Percentiles rank a stretch among this genome's conserved stretches.
Conservation (phyloP, 2,888 invertebrate genomes). For the Hyposoter dolosus region DNA sequence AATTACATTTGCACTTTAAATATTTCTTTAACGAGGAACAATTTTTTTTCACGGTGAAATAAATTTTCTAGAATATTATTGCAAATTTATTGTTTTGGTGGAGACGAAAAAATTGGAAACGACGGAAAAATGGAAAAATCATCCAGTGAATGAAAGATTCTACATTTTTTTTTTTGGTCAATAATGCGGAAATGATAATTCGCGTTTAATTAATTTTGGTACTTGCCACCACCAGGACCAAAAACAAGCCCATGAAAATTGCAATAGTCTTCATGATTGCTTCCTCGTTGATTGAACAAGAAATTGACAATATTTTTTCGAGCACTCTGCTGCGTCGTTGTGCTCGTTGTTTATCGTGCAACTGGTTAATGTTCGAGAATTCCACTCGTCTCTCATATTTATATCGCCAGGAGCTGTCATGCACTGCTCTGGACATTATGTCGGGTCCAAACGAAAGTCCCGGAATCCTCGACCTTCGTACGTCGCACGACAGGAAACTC, state of each 20-base stretch:
- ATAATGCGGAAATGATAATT: neutral
- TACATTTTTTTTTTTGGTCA: neutral
- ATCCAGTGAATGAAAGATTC: neutral
- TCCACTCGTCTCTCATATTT: constrained; percentile 46
- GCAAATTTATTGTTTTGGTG: neutral
- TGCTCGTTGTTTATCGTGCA: constrained; percentile 12
- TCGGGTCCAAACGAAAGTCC: constrained; percentile 2
- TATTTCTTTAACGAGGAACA: too few species aligned
- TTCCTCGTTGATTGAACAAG: neutral
- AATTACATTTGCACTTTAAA: neutral
- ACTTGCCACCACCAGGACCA: constrained; percentile 51
- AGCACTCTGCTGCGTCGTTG: neutral
- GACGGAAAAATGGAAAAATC: neutral
- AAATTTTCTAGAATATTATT: neutral
- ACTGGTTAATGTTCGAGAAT: constrained; percentile 27
- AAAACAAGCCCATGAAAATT: constrained; percentile 34
- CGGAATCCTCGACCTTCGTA: constrained; percentile 42
- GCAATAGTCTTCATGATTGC: constrained; percentile 44
- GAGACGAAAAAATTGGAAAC: neutral
- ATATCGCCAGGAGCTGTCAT: constrained; percentile 48
- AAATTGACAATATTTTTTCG: neutral
- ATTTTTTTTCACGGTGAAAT: too few species aligned
- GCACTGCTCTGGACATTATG: constrained; percentile 11
- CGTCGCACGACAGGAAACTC: constrained; percentile 58
- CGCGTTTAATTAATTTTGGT: neutral